Percentiles rank a stretch among this genome's conserved stretches.
Evolutionary conservation across 2,797 vertebrate genomes (phyloP).

Genomic region (Anableps anableps): DNA sequence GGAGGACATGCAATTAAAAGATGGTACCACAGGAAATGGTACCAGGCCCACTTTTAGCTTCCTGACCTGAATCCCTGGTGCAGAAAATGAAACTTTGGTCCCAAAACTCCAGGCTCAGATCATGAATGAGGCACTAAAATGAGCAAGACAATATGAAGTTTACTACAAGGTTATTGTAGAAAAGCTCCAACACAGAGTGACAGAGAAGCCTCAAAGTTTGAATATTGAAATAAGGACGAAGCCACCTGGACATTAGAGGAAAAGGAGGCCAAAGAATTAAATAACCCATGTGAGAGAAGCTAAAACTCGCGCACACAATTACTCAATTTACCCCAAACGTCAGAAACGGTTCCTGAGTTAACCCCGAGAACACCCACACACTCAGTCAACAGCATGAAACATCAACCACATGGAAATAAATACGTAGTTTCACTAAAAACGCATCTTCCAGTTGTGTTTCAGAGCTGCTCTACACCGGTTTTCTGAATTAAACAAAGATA

Average conservation of each 20-base stretch:
- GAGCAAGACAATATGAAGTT: slow-evolving; percentile 4
- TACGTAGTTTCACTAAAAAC: slow-evolving; percentile 2
- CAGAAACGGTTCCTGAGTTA: slow-evolving; percentile 19
- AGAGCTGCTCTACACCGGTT: neutral
- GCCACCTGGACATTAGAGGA: slow-evolving; percentile 33
- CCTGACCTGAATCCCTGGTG: slow-evolving; percentile 65
- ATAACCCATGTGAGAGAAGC: slow-evolving; percentile 38
- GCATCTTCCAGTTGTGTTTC: slow-evolving; percentile 5
- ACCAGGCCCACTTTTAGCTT: slow-evolving; percentile 56
- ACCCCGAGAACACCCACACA: slow-evolving; percentile 35
- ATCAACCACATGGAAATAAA: slow-evolving; percentile 24
- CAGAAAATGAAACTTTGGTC: slow-evolving; percentile 63
- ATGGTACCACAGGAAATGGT: slow-evolving; percentile 32
- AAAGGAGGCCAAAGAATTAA: slow-evolving; percentile 53
- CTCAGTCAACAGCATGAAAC: neutral
- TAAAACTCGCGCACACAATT: slow-evolving; percentile 18
- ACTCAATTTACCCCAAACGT: slow-evolving; percentile 35
- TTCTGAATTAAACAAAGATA: neutral
- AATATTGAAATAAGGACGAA: slow-evolving; percentile 65
- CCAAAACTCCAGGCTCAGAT: slow-evolving; percentile 49
- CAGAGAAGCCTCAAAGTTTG: slow-evolving; percentile 35
- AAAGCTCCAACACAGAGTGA: slow-evolving; percentile 11
- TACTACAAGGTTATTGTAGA: neutral
- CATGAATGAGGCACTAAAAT: slow-evolving; percentile 16
- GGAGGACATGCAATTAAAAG: slow-evolving; percentile 36